Evolutionary conservation across 1,140 invertebrate species (phyloP).

Genomic region (Cyclina sinensis): DNA sequence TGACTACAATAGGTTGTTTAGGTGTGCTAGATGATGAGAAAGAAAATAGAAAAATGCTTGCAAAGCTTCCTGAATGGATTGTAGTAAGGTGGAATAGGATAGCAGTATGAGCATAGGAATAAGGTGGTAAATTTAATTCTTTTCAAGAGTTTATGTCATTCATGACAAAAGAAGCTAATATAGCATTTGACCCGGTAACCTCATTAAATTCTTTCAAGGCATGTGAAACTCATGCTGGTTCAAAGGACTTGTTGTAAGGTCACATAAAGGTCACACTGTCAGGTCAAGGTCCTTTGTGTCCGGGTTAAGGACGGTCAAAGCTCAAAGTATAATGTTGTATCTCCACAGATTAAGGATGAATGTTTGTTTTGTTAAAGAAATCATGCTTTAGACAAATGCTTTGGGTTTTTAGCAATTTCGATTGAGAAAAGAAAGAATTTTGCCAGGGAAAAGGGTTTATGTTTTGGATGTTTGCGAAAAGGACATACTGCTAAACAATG

Average conservation of each 20-base stretch:
- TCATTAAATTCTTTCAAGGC: background rate
- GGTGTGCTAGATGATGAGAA: background rate
- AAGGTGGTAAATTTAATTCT: slow-evolving; percentile 16
- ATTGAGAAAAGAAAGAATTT: background rate
- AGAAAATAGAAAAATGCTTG: background rate
- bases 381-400: slow-evolving; percentile 19
- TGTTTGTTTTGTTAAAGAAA: slow-evolving; percentile 13
- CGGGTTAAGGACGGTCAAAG: background rate
- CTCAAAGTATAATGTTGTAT: background rate
- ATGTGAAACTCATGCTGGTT: background rate
- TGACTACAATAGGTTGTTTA: slow-evolving; percentile 32
- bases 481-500: slow-evolving; percentile 19
- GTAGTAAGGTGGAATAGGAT: slow-evolving; percentile 65
- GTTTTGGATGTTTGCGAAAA: background rate
- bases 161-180: background rate
- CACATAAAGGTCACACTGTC: background rate
- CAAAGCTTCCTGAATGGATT: slow-evolving; percentile 74
- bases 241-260: background rate
- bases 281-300: background rate
- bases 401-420: background rate
- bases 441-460: background rate
- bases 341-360: background rate
- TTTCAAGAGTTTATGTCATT: slow-evolving; percentile 1
- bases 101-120: background rate
- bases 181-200: background rate